Evolutionary conservation across 2,797 vertebrate genomes (phyloP).

Genomic region (Dromococcyx pavoninus): DNA sequence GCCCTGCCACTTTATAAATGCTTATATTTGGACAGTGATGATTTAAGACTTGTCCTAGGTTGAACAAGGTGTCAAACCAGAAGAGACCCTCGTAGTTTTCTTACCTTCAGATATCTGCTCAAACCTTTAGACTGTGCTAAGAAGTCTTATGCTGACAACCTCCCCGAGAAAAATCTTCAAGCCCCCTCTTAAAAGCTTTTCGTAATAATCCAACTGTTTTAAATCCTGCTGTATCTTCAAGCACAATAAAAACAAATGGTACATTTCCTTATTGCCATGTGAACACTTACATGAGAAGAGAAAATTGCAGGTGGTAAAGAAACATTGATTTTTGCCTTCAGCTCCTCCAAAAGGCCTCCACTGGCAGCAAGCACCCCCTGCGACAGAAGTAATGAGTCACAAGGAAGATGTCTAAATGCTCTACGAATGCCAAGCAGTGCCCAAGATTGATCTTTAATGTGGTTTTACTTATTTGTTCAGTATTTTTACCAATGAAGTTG

Average conservation of each 20-base stretch:
- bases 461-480: background rate
- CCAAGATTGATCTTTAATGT: background rate
- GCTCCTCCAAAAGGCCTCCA: background rate
- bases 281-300: conserved; percentile 1
- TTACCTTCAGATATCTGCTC: background rate
- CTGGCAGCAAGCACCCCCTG: conserved; percentile 21
- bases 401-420: background rate
- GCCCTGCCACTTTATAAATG: background rate
- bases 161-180: fast-evolving
- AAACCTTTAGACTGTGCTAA: background rate
- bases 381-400: background rate
- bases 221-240: background rate
- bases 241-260: background rate
- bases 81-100: background rate
- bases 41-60: background rate
- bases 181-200: background rate
- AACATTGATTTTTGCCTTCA: background rate
- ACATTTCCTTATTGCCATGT: too few species aligned
- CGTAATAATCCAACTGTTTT: background rate
- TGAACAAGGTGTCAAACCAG: background rate
- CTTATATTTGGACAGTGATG: background rate
- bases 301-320: background rate
- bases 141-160: background rate
- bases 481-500: background rate
- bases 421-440: background rate